A percentile compares a stretch with the other conserved stretches of the same genome.
Evolutionary conservation across 2,113 vertebrate species (phyloP).

Genomic region (Chaetodon trifascialis): DNA sequence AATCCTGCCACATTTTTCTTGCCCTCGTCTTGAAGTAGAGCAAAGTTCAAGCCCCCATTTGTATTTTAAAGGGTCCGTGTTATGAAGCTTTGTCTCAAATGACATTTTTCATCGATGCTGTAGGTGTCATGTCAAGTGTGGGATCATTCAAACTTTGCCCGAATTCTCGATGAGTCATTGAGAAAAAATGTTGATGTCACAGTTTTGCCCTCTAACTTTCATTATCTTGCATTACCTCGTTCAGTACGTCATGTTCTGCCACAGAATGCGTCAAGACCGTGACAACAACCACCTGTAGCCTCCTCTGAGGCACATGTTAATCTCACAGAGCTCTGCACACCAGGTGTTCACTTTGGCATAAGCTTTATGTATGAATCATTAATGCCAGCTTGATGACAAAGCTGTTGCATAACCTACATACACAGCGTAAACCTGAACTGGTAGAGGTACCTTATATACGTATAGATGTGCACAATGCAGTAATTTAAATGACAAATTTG

Average conservation of each 20-base stretch:
- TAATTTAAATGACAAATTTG: background rate
- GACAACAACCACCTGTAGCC: background rate
- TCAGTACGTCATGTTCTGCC: background rate
- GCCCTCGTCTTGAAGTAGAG: background rate
- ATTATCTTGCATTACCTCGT: background rate
- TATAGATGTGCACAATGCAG: rapidly evolving
- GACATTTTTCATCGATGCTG: background rate
- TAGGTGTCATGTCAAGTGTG: background rate
- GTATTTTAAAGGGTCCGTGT: background rate
- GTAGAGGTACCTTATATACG: background rate
- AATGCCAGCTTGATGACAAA: constrained; percentile 27
- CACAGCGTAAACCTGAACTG: background rate
- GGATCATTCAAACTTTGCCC: background rate
- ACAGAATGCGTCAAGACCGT: background rate
- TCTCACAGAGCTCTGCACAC: background rate
- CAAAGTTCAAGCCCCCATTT: constrained; percentile 16
- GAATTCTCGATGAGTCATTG: background rate
- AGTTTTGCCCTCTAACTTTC: background rate
- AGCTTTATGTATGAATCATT: constrained; percentile 46
- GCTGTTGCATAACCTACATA: constrained; percentile 32
- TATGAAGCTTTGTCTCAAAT: constrained; percentile 1
- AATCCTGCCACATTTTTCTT: background rate
- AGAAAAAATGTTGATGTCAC: background rate
- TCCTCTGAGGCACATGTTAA: background rate
- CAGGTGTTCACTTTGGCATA: constrained; percentile 6